Evolutionary conservation across 2,888 invertebrate genomes (phyloP), one percentile per base, ranked within the genome.

Genomic region (Cecidostiba fungosa): DNA sequence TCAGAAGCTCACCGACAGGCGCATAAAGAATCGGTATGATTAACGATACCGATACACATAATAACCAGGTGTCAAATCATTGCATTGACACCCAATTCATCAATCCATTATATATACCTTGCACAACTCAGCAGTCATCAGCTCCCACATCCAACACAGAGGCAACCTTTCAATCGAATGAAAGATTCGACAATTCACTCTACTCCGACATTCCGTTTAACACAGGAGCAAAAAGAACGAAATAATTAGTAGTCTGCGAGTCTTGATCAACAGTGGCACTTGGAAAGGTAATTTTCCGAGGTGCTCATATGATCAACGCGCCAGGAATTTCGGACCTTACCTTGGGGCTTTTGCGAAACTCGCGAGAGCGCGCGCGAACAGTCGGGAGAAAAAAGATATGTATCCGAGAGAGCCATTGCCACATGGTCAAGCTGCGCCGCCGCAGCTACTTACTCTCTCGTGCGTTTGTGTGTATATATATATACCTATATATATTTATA

Each of bases 281-380:
- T 85, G 82, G 82, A 85, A 85, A 85, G 85, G 82, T 77, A 77
- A 79, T 82, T 85, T 85, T 70, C 79, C 76, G 29, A 26, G 59
- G 59, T 82, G 66, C 74, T 39, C 77, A 54, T 66, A 82, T 62
- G 72, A 76, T 69, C 80, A 66, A 29, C 77, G 23, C 70, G 80
- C 50, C 39, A 29, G 84, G 86, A 86, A 86, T 87, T 87, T 87
- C 80, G 87, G 87, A 82, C 82, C 76, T 87, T 73, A 85, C 87
- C 87, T 87, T 87, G 87, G 69, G 32, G 77, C 66, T 73, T 85
- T 87, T 87, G 80, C 85, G 87, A 87, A 87, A 87, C 72, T 72
- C 32, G n/a, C 73, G 19, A 5, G 74, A 70, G 39, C 19, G 47
- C 39, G 36, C 4, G 54, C 39, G 32, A 59, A 29, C 59, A 10